A percentile compares a stretch with the other conserved stretches of the same genome.
Evolutionary conservation across 2,888 invertebrate genomes (phyloP).

Genomic region (Pristionchus fissidentatus): DNA sequence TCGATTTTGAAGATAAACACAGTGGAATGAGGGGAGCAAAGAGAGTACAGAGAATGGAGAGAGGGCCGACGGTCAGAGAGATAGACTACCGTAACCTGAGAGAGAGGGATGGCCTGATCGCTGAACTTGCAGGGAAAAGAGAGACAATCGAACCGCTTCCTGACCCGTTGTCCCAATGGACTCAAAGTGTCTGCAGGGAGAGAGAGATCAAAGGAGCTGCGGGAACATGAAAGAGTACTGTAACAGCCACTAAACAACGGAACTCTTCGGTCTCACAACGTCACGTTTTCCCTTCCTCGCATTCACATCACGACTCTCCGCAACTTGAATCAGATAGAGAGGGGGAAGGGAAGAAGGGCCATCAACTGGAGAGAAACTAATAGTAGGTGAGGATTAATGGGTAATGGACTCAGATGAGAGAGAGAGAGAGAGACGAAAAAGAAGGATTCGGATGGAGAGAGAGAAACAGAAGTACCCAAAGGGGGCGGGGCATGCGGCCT

Average conservation of each 20-base stretch:
- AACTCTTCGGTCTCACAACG: background rate
- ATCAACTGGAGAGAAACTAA: background rate
- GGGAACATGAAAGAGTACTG: conserved; percentile 27
- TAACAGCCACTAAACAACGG: background rate
- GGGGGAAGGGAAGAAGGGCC: background rate
- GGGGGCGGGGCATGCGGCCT: background rate
- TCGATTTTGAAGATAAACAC: conserved; percentile 41
- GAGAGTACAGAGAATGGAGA: background rate
- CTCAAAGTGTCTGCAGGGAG: too few relatives aligned
- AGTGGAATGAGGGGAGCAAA: too few relatives aligned
- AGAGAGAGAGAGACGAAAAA: background rate
- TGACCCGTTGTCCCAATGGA: too few relatives aligned
- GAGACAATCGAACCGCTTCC: too few relatives aligned
- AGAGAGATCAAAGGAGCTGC: background rate
- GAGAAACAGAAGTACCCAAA: background rate
- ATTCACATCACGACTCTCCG: too few relatives aligned
- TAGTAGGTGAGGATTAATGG: conserved; percentile 35
- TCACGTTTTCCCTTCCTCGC: too few relatives aligned
- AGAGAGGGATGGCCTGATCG: conserved; percentile 7
- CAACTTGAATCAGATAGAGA: background rate
- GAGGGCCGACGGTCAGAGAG: background rate
- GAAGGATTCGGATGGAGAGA: background rate
- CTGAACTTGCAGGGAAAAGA: too few relatives aligned
- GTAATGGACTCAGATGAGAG: conserved; percentile 19
- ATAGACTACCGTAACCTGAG: background rate